Evolutionary conservation across 2,888 invertebrate genomes (phyloP).

Genomic region (Lasioglossum lativentre): DNA sequence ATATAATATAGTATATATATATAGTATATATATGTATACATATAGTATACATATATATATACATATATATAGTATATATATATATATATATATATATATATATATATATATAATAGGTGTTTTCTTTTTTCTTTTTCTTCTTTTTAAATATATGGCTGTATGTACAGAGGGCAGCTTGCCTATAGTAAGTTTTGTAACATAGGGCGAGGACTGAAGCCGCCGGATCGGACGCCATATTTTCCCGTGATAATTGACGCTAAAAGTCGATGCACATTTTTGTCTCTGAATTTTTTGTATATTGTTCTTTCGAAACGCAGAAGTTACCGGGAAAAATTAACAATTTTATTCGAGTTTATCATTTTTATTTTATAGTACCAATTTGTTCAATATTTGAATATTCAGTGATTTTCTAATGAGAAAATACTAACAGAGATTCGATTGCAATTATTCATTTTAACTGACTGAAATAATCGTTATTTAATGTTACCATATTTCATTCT

Average conservation of each 20-base stretch:
- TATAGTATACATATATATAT: conserved; percentile 70
- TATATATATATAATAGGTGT: conserved; percentile 50
- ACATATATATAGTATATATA: no score
- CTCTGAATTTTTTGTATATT: neutral
- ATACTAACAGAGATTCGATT: no score
- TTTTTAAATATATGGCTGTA: conserved; percentile 71
- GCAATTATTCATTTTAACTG: no score
- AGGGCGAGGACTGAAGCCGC: conserved; percentile 60
- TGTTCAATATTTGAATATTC: no score
- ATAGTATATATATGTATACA: conserved; percentile 54
- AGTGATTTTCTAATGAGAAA: no score
- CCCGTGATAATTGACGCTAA: conserved; percentile 66
- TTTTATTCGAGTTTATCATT: neutral
- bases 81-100: conserved; percentile 68
- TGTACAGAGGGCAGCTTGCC: conserved; percentile 83
- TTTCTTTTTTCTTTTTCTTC: conserved; percentile 42
- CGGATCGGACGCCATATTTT: conserved; percentile 44
- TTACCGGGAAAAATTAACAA: neutral
- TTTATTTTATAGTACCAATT: no score
- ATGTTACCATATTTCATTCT: no score
- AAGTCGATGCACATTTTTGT: conserved; percentile 52
- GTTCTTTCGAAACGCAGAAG: neutral
- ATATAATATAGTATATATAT: conserved; percentile 69
- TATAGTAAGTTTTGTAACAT: conserved; percentile 70
- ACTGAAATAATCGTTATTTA: no score